These are phyloP conservation scores for Drosophila nigritarsus DNA, from an alignment of 2,888 invertebrate species.

Conservation along the genomic window DNA sequence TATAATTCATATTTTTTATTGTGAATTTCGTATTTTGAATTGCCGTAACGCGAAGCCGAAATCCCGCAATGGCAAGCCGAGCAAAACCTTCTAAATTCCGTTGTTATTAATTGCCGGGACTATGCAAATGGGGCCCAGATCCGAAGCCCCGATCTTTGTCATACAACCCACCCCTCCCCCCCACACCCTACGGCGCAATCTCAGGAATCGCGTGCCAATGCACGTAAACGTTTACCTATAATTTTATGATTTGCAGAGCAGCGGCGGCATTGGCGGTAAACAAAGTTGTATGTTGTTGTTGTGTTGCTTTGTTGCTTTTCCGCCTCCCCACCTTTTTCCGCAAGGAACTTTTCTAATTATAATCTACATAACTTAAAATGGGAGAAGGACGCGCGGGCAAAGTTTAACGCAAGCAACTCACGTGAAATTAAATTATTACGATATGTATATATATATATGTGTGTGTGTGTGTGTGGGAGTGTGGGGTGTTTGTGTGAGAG, in stretches of 20 bases:
- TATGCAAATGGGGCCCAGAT: conserved; percentile 52
- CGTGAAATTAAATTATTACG: conserved; percentile 75
- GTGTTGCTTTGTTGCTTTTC: conserved; percentile 22
- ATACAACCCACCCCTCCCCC: background rate
- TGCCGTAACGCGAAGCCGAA: conserved; percentile 43
- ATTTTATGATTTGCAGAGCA: conserved; percentile 75
- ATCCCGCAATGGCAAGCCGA: conserved; percentile 27
- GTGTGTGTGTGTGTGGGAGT: conserved; percentile 7
- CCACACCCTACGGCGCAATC: background rate
- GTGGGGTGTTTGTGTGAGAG: background rate
- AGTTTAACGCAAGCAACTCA: conserved; percentile 69
- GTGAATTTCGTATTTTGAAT: conserved; percentile 44
- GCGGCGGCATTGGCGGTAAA: conserved; percentile 32
- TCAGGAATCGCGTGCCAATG: conserved; percentile 56
- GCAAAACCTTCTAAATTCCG: conserved; percentile 66
- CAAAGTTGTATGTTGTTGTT: conserved; percentile 40
- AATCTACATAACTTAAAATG: conserved; percentile 81
- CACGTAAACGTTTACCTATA: conserved; percentile 82
- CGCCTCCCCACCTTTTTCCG: background rate
- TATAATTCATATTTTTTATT: conserved; percentile 60
- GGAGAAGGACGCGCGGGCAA: conserved; percentile 70
- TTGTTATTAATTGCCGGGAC: conserved; percentile 71
- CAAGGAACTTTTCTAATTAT: conserved; percentile 77
- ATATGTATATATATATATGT: conserved; percentile 14
- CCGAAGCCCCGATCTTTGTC: conserved; percentile 2